Evolutionary conservation across 2,888 invertebrate genomes (phyloP).

Genomic region (Myopa tessellatipennis): DNA sequence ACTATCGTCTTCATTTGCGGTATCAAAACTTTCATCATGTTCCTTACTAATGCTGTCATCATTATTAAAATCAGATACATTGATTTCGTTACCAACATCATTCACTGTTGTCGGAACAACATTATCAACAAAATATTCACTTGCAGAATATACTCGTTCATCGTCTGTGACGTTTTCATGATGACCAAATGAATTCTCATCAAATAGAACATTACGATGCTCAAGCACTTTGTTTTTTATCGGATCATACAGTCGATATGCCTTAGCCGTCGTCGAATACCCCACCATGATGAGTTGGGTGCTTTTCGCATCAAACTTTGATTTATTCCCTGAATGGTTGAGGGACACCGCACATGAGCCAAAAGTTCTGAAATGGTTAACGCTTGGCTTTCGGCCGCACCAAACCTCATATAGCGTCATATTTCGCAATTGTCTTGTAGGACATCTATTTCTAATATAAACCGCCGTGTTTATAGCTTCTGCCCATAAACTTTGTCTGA

Average conservation of each 20-base stretch:
- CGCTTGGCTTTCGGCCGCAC: conserved; percentile 39
- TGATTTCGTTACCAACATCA: no score
- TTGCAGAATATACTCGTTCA: no score
- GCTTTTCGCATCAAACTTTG: conserved; percentile 42
- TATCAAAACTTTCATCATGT: no score
- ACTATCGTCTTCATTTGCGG: neutral
- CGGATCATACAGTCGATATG: conserved; percentile 35
- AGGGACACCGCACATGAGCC: neutral
- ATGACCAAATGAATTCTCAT: no score
- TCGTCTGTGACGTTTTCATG: no score
- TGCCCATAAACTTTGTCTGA: no score
- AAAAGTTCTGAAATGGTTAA: conserved; percentile 35
- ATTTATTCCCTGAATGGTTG: neutral
- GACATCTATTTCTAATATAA: no score
- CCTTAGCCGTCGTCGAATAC: conserved; percentile 38
- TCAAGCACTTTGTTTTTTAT: neutral
- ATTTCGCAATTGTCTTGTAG: neutral
- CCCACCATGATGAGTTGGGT: conserved; percentile 39
- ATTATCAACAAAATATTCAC: no score
- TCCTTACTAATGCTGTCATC: no score
- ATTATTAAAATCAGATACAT: no score
- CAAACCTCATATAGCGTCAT: conserved; percentile 49
- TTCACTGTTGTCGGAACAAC: no score
- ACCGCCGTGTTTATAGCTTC: no score
- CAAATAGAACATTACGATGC: neutral